Percentiles rank a stretch among this genome's conserved stretches.
phyloP scores from a whole-genome alignment of 2,888 invertebrate species.

The Alloplasta piceator region DNA sequence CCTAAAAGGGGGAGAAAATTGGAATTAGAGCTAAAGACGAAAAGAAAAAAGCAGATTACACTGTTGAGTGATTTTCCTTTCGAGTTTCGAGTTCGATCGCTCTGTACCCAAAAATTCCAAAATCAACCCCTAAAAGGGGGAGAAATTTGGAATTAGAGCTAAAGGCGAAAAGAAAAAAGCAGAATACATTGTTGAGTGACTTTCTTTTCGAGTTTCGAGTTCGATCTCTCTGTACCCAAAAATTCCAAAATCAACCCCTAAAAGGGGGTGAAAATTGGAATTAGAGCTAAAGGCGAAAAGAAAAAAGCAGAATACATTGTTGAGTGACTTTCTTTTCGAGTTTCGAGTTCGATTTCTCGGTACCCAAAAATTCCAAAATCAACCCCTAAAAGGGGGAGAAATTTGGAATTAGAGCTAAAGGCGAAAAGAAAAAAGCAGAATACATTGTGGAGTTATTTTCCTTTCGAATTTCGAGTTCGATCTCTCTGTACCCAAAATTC shows the following conservation, averaged over 20 bases:
- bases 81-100: slow-evolving; percentile 37
- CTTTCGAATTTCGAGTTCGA: slow-evolving; percentile 30
- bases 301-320: neutral
- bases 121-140: neutral
- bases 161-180: slow-evolving; percentile 59
- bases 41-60: too few species aligned
- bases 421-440: too few species aligned
- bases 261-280: too few species aligned
- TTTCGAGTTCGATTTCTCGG: slow-evolving; percentile 41
- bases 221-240: slow-evolving; percentile 34
- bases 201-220: slow-evolving; percentile 22
- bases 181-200: neutral
- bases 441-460: slow-evolving; percentile 7
- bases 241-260: slow-evolving; percentile 4
- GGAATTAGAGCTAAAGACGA: slow-evolving; percentile 72
- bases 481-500: slow-evolving; percentile 29
- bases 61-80: slow-evolving; percentile 7
- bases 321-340: slow-evolving; percentile 8
- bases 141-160: slow-evolving; percentile 67
- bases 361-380: slow-evolving; percentile 13
- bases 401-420: too few species aligned
- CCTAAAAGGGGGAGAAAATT: too few species aligned
- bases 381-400: too few species aligned
- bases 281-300: slow-evolving; percentile 69
- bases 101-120: slow-evolving; percentile 22